Conservation (phyloP, 2,888 invertebrate genomes). For the Diarsia rubi region DNA sequence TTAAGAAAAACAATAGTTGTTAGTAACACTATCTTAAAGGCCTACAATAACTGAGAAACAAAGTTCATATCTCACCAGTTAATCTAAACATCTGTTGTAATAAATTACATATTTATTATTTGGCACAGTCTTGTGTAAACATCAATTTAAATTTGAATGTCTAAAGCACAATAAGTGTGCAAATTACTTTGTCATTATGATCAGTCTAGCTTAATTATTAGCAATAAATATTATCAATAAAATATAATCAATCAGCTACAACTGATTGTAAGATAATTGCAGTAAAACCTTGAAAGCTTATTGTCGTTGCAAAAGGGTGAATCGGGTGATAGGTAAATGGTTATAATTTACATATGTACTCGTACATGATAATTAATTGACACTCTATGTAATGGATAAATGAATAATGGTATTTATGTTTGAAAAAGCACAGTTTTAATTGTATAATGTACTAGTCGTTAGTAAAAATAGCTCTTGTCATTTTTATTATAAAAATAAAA, state of each 20-base stretch:
- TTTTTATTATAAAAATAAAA: background rate
- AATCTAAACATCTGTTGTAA: slow-evolving; percentile 31
- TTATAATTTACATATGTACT: slow-evolving; percentile 18
- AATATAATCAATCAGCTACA: slow-evolving; percentile 60
- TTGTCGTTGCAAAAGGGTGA: slow-evolving; percentile 57
- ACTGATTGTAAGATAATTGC: slow-evolving; percentile 46
- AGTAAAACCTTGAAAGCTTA: slow-evolving; percentile 45
- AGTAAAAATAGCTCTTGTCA: background rate
- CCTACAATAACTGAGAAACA: slow-evolving; percentile 17
- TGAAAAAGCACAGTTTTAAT: background rate
- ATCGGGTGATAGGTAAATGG: slow-evolving; percentile 34
- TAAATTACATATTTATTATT: slow-evolving; percentile 45
- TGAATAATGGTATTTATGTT: background rate
- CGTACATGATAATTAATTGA: slow-evolving; percentile 12
- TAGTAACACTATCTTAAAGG: background rate
- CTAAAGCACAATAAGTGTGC: slow-evolving; percentile 55
- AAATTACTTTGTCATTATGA: slow-evolving; percentile 52
- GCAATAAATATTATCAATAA: slow-evolving; percentile 56
- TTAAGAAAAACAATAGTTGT: background rate
- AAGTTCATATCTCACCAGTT: slow-evolving; percentile 27
- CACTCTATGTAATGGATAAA: background rate
- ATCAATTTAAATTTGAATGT: slow-evolving; percentile 55
- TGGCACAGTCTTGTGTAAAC: slow-evolving; percentile 50
- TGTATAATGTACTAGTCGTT: background rate
- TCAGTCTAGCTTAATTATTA: slow-evolving; percentile 49